These are phyloP conservation scores for Alviniconcha marisindica DNA, from an alignment of 1,140 invertebrate species.

Conservation along the genomic window DNA sequence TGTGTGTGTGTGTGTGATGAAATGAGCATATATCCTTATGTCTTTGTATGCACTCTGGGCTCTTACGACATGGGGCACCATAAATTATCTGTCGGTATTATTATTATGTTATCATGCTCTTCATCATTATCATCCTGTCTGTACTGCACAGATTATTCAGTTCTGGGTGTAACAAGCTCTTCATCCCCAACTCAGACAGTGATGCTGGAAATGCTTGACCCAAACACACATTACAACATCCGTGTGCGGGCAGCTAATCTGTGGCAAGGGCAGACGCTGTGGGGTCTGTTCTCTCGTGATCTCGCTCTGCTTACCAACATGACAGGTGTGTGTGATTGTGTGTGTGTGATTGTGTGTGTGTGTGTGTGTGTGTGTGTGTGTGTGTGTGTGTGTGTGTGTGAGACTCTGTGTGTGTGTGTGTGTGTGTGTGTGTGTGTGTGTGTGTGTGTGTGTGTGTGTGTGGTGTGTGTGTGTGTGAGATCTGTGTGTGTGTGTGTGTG, in stretches of 20 bases:
- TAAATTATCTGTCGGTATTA: no score
- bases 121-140: no score
- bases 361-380: not conserved
- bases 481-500: constrained; percentile 19
- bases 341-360: not conserved
- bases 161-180: not conserved
- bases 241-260: constrained; percentile 57
- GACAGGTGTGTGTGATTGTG: constrained; percentile 43
- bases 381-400: not conserved
- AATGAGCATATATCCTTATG: no score
- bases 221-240: constrained; percentile 54
- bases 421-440: not conserved
- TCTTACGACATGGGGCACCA: no score
- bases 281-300: constrained; percentile 55
- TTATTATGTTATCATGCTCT: no score
- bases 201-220: constrained; percentile 44
- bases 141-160: constrained; percentile 32
- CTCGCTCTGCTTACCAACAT: constrained; percentile 48
- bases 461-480: not conserved
- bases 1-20: no score
- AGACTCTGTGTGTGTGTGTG: not conserved
- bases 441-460: not conserved
- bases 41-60: no score
- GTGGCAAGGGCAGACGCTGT: constrained; percentile 49
- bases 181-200: constrained; percentile 15